Evolutionary conservation across 2,888 invertebrate genomes (phyloP), one percentile per base, ranked within the genome.

Genomic region (Hemithea aestivaria): DNA sequence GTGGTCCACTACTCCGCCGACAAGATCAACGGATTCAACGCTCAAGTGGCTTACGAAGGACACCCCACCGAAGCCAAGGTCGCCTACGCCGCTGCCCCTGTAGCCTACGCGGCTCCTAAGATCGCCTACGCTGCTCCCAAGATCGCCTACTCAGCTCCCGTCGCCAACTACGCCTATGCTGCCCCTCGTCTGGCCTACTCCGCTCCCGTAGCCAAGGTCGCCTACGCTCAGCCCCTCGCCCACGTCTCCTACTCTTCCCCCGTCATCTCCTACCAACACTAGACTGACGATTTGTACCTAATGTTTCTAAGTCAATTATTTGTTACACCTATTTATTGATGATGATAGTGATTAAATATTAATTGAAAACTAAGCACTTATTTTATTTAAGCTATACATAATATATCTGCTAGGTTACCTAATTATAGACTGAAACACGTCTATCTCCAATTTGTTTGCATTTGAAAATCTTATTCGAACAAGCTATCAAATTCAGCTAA

Each of bases 1-100:
- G 73, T 85, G 43, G 87, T 87, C 4, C 82, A 84, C 40, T 87
- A 87, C 73, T 73, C 79, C 56, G 61, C 84, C 10, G 84, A 85
- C 60, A 67, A 72, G 35, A 73, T 61, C 40, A 57, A 77, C 58
- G 87, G 87, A 27, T 87, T 87, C 73, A 84, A 81, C 66, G 87
- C 87, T 20, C 60, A 66, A 39, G 87, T 87, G 9, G 76, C 76
- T 29, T 83, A 84, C 56, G 84, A 87, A 49, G 82, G 84, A 8
- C 73, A 75, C 33, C 76, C 81, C 26, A 52, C 66, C 48, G 58
- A 62, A 7, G 54, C 58, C 40, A 27, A 40, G 30, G 12, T 38
- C 27, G 35, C 35, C 27, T 60, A 65, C 45, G 54, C 56, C 42
- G 27, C 52, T 4, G 51, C 62, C 0, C 67, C 62, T n/a, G 45